Conservation (phyloP, 2,797 vertebrate genomes). For the Rachycentron canadum region DNA sequence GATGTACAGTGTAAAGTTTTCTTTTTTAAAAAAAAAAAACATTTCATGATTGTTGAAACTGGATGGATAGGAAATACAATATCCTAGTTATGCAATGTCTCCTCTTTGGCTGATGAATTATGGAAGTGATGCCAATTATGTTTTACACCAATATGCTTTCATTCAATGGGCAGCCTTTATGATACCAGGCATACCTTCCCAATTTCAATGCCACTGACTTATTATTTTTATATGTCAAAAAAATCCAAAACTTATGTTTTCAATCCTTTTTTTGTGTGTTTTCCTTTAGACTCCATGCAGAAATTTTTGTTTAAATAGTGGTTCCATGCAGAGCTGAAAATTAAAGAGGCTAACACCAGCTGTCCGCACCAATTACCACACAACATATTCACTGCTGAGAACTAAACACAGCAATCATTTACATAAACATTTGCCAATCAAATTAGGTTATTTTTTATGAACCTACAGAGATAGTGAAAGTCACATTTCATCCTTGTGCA, state of each 20-base stretch:
- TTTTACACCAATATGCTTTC: slow-evolving; percentile 65
- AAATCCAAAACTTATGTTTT: slow-evolving; percentile 67
- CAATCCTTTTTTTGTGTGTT: slow-evolving; percentile 70
- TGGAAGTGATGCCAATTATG: slow-evolving; percentile 61
- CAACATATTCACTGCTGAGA: slow-evolving; percentile 1
- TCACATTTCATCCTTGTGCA: slow-evolving; percentile 2
- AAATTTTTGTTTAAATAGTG: slow-evolving; percentile 11
- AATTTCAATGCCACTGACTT: slow-evolving; percentile 65
- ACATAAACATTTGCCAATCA: slow-evolving; percentile 23
- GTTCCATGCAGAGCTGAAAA: background rate
- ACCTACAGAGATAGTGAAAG: background rate
- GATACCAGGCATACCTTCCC: slow-evolving; percentile 61
- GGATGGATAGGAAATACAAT: slow-evolving; percentile 77
- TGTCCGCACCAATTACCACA: background rate
- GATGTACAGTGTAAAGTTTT: slow-evolving; percentile 86
- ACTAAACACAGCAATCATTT: slow-evolving; percentile 2
- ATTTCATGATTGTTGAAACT: slow-evolving; percentile 78
- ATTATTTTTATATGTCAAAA: slow-evolving; percentile 76
- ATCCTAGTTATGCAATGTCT: slow-evolving; percentile 75
- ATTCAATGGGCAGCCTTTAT: slow-evolving; percentile 60
- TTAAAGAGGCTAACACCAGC: slow-evolving; percentile 5
- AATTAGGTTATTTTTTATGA: slow-evolving; percentile 10
- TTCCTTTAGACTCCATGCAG: slow-evolving; percentile 53
- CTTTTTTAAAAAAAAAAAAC: slow-evolving; percentile 60
- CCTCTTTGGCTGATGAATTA: slow-evolving; percentile 72